phyloP scores from a whole-genome alignment of 2,888 invertebrate genomes.

The Habroteleia sp. region DNA sequence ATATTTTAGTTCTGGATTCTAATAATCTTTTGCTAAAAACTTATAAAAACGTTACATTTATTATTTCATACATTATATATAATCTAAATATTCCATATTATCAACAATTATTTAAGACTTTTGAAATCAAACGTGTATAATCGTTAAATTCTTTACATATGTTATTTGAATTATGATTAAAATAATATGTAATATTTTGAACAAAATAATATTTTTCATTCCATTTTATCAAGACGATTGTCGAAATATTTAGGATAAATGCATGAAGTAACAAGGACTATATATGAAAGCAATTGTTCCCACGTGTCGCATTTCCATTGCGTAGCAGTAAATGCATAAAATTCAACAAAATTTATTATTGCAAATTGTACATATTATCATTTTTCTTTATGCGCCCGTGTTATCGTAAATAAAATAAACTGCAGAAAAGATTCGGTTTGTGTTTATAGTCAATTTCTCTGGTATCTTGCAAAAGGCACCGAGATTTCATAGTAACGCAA shows the following conservation, averaged over 20 bases:
- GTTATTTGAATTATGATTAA: neutral
- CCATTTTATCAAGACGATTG: constrained; percentile 5
- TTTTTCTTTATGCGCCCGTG: constrained; percentile 43
- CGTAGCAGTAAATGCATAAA: constrained; percentile 44
- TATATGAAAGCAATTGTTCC: constrained; percentile 22
- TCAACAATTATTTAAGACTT: no score
- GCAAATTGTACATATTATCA: constrained; percentile 32
- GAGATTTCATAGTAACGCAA: constrained; percentile 3
- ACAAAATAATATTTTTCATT: constrained; percentile 5
- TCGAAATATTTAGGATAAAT: constrained; percentile 14
- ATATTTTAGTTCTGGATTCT: no score
- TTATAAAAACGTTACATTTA: no score
- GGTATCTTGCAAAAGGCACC: constrained; percentile 3
- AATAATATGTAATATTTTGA: neutral
- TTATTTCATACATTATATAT: no score
- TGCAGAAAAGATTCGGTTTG: constrained; percentile 9
- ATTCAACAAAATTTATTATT: constrained; percentile 30
- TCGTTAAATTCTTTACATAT: no score
- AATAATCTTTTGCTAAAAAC: no score
- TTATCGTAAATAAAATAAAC: constrained; percentile 33
- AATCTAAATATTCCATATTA: no score
- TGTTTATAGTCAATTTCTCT: constrained; percentile 27
- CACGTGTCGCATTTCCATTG: constrained; percentile 32
- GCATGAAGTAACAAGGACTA: neutral
- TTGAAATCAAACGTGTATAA: no score